Conservation (phyloP, 2,797 vertebrate genomes). For the Ara ararauna region DNA sequence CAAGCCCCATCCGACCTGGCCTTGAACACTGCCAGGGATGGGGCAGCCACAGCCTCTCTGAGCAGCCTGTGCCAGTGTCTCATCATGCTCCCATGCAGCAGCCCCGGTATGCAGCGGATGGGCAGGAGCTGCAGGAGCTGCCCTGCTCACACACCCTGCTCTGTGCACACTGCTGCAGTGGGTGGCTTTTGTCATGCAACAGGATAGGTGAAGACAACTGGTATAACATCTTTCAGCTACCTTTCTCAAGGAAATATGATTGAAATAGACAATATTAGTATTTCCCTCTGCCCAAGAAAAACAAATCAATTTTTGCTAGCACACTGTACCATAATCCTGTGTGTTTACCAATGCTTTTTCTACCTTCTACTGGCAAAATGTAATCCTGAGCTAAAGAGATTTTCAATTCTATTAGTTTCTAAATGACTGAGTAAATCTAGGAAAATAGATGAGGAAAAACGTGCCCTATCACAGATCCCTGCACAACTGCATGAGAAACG, state of each 20-base stretch:
- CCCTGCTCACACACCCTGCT: fast-evolving
- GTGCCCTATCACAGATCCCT: background rate
- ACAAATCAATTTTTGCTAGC: background rate
- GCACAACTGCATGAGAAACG: background rate
- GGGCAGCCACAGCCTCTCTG: background rate
- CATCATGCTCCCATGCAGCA: background rate
- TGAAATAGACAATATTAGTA: background rate
- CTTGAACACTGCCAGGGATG: background rate
- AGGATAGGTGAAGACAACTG: background rate
- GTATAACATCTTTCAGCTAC: background rate
- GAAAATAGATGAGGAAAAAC: background rate
- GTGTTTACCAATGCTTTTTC: background rate
- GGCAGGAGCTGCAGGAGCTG: background rate
- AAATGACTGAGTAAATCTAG: constrained; percentile 9
- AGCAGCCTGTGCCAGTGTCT: background rate
- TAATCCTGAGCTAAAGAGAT: background rate
- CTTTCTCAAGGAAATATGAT: background rate
- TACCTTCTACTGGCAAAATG: background rate
- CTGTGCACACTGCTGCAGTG: fast-evolving
- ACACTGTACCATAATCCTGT: background rate
- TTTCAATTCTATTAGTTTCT: background rate
- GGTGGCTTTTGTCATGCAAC: background rate
- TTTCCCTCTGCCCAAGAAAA: background rate
- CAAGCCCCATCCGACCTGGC: background rate
- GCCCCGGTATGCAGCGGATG: fast-evolving